A percentile compares a stretch with the other conserved stretches of the same genome.
Evolutionary conservation across 2,797 vertebrate species (phyloP).

Genomic region (Cephalopachus bancanus): DNA sequence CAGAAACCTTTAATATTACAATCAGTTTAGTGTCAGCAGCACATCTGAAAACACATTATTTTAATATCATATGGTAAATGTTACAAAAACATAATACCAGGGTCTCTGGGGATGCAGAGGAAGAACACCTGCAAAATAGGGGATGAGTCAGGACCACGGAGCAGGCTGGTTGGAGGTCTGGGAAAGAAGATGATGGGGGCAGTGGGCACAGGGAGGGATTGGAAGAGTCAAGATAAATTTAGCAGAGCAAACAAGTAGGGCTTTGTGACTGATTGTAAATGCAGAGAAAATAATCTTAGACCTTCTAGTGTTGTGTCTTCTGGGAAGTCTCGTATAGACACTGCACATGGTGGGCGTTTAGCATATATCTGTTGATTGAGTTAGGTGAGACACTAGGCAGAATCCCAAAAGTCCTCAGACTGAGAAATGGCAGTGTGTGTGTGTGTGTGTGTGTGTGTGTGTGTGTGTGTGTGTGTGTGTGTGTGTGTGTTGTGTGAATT

Average conservation of each 20-base stretch:
- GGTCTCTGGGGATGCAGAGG: background rate
- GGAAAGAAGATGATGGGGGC: background rate
- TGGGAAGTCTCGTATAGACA: background rate
- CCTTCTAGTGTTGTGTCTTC: background rate
- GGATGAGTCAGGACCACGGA: background rate
- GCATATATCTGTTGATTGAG: conserved; percentile 30
- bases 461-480: conserved; percentile 52
- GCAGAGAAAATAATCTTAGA: background rate
- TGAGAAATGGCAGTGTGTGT: background rate
- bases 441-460: background rate
- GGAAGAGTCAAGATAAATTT: background rate
- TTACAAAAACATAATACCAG: background rate
- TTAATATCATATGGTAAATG: background rate
- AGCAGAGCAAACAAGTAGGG: background rate
- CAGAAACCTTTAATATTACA: background rate
- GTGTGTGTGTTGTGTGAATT: background rate
- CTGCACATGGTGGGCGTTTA: background rate
- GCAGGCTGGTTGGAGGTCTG: background rate
- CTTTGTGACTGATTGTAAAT: background rate
- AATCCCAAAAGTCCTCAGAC: background rate
- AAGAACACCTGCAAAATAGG: accelerated
- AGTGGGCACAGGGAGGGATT: background rate
- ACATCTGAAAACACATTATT: background rate
- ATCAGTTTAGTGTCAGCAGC: background rate
- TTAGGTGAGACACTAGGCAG: background rate